Base-by-base conservation (phyloP, 2,888 invertebrate genomes). In the Agonum fuliginosum region DNA sequence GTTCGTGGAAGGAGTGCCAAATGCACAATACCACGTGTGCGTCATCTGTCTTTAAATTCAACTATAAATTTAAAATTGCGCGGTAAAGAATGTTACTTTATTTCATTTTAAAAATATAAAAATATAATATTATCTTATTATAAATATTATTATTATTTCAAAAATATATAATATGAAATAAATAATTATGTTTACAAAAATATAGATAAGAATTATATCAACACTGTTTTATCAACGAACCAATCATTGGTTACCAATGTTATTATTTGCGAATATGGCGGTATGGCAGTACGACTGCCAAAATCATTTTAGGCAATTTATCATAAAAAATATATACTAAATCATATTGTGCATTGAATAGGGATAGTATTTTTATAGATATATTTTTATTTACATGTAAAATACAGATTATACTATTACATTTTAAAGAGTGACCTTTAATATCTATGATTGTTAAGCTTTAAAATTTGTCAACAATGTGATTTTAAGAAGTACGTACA, bases 231-330 rank as follows among this genome's bases (percentile, higher is more conserved):
- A 62, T 62, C 58, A 30, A 62, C 58, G 17, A 17, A 62, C 6
- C 58, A n/a, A n/a, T n/a, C n/a, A n/a, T n/a, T n/a, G n/a, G n/a
- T n/a, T n/a, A n/a, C 58, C 14, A 62, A 30, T 62, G 10, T 27
- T 54, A 27, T 62, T 30, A 62, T 62, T 62, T 14, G 58, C 58
- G 58, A 62, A 17, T 34, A 62, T 62, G 58, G 58, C 58, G 58
- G 58, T 30, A 30, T 62, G 30, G 58, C 58, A 17, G 27, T 54
- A 30, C 30, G 6, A 6, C 30, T 62, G 58, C 58, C 58, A 62
- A 62, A 62, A 62, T 62, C 58, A 62, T 30, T 62, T 62, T 62
- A 17, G 30, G 17, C 27, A 62, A 62, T 27, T 46, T 46, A 27
- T 62, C 58, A 62, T 62, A 6, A 17, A 30, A 34, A 62, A 17